Conservation (phyloP, 2,888 invertebrate genomes). For the Bibio marci region DNA sequence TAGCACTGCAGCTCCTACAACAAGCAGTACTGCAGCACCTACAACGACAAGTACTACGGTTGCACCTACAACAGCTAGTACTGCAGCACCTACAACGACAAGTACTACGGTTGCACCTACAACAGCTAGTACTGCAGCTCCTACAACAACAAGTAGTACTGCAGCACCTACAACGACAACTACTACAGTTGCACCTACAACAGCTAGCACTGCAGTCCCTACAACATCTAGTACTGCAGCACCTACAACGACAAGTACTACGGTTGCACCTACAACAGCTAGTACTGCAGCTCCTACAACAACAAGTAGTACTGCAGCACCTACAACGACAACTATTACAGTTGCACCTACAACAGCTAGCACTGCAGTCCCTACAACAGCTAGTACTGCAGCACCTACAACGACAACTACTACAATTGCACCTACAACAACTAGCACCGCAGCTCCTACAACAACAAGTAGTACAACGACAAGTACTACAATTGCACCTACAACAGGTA, state of each 20-base stretch:
- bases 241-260: not conserved
- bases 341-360: not conserved
- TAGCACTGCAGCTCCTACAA: not conserved
- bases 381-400: not conserved
- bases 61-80: not conserved
- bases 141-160: constrained; percentile 7
- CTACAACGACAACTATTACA: constrained; percentile 4
- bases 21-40: constrained; percentile 9
- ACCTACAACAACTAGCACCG: too few species aligned
- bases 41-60: constrained; percentile 3
- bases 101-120: not conserved
- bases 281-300: constrained; percentile 1
- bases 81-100: not conserved
- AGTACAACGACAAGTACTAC: constrained; percentile 7
- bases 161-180: constrained; percentile 7
- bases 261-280: not conserved
- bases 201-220: not conserved
- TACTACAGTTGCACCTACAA: not conserved
- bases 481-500: constrained; percentile 1
- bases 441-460: constrained; percentile 2
- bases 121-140: constrained; percentile 4
- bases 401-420: too few species aligned
- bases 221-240: not conserved
- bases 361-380: too few species aligned
- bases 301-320: constrained; percentile 9